Evolutionary conservation across 2,113 vertebrate species (phyloP), one percentile per base, ranked within the genome.

Genomic region (Gallinago paraguaiae): DNA sequence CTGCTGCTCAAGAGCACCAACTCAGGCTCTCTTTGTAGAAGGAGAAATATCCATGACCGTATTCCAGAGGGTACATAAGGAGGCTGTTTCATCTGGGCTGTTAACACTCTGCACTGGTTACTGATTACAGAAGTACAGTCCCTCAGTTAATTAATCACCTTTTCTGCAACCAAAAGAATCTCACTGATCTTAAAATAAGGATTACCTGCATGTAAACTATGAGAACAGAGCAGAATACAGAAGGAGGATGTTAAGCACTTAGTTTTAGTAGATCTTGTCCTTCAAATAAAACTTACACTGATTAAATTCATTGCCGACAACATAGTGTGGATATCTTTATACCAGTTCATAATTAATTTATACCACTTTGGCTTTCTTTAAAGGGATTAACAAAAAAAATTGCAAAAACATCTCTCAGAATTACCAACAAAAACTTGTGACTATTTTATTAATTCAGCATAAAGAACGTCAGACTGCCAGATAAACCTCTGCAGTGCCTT

Each of bases 91-190:
- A n/a, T 57, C 48, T 20, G 50, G 53, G 19, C 45, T 65, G 61
- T 39, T 37, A 76, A 56, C 22, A n/a, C 27, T 37, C 70, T 61
- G 64, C 28, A 17, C 35, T 72, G n/a, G 59, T 76, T 87, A 79
- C 69, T 48, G 51, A 68, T 92, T 87, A 82, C 48, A 54, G 45
- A 82, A 87, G 68, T 84, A 59, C 51, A 56, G 39, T 17, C 56
- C n/a, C 56, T 89, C 60, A 76, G 77, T 71, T 82, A 88, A 96
- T 89, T 79, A 79, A 87, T 65, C 70, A 39, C 13, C 9, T 33
- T 82, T 31, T 72, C 67, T 76, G 65, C 48, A 82, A 82, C 53
- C 50, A 89, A 87, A 31, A 69, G 28, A 67, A 61, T 85, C 57
- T 79, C 77, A 18, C 18, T 46, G 69, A 89, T 87, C 46, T 71